Conservation (phyloP, 2,113 vertebrate genomes). For the Nyctibius bracteatus region DNA sequence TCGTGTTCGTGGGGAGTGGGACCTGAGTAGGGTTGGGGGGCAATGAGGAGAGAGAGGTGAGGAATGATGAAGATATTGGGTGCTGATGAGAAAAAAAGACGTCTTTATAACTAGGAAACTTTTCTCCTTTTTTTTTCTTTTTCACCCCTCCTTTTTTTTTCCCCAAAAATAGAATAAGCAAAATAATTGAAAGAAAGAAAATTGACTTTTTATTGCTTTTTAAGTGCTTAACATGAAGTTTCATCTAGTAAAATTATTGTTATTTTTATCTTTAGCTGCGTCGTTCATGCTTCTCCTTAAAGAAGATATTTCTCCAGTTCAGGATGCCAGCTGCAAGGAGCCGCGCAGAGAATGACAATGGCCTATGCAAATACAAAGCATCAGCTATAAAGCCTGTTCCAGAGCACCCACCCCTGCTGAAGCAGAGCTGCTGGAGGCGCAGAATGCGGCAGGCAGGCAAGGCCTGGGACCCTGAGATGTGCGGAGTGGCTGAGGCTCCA, state of each 20-base stretch:
- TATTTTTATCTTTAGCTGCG: slow-evolving; percentile 67
- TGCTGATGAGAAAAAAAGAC: not conserved
- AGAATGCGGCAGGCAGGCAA: not conserved
- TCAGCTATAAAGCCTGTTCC: not conserved
- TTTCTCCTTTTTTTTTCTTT: not conserved
- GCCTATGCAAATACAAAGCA: slow-evolving; percentile 42
- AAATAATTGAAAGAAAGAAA: slow-evolving; percentile 67
- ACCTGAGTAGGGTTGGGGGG: not conserved
- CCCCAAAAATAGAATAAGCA: slow-evolving; percentile 30
- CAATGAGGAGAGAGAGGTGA: not conserved
- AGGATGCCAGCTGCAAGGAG: slow-evolving; percentile 65
- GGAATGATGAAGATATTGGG: not conserved
- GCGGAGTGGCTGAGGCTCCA: not conserved
- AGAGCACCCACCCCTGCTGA: not conserved
- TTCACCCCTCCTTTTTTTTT: not conserved
- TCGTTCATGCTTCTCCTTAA: slow-evolving; percentile 43
- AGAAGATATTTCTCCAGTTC: slow-evolving; percentile 53
- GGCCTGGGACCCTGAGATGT: not conserved
- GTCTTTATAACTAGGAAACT: not conserved
- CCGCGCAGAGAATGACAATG: slow-evolving; percentile 59
- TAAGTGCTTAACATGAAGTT: slow-evolving; percentile 69
- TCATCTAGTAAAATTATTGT: slow-evolving; percentile 64
- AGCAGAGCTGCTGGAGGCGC: not conserved
- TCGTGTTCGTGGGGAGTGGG: not conserved
- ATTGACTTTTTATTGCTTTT: slow-evolving; percentile 67